These are phyloP conservation scores for Corythoichthys intestinalis DNA, from an alignment of 2,113 vertebrate genomes.

Conservation along the genomic window DNA sequence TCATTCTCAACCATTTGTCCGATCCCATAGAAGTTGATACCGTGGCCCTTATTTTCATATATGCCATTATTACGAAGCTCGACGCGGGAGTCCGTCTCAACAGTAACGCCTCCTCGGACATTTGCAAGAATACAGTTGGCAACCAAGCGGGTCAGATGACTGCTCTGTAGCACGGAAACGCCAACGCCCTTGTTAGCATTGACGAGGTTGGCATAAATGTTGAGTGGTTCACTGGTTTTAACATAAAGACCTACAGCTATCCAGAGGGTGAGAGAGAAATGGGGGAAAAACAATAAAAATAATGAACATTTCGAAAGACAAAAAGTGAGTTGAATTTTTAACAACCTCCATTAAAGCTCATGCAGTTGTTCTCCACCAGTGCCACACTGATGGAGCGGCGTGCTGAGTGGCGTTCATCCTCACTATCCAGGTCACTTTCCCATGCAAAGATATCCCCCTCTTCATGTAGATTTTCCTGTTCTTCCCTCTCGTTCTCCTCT, in stretches of 20 bases:
- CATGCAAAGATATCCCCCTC: slow-evolving; percentile 79
- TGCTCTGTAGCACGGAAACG: slow-evolving; percentile 80
- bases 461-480: slow-evolving; percentile 81
- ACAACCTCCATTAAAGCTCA: slow-evolving; percentile 81
- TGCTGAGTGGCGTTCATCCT: slow-evolving; percentile 76
- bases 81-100: slow-evolving; percentile 80
- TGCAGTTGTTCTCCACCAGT: slow-evolving; percentile 84
- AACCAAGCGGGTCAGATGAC: slow-evolving; percentile 77
- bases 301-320: not conserved
- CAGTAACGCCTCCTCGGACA: slow-evolving; percentile 73
- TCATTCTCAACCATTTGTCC: slow-evolving; percentile 86
- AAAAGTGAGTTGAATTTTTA: not conserved
- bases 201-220: slow-evolving; percentile 79
- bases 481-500: slow-evolving; percentile 67
- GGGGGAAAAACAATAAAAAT: not conserved
- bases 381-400: slow-evolving; percentile 75
- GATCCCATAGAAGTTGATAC: slow-evolving; percentile 75
- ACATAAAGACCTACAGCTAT: slow-evolving; percentile 84
- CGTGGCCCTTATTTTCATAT: slow-evolving; percentile 82
- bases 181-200: slow-evolving; percentile 77
- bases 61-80: slow-evolving; percentile 86
- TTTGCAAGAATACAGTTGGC: slow-evolving; percentile 85
- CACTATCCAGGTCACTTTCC: slow-evolving; percentile 83
- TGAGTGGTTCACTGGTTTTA: slow-evolving; percentile 82
- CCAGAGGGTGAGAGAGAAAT: slow-evolving; percentile 11